Evolutionary conservation across 2,113 vertebrate genomes (phyloP).

Genomic region (Chunga burmeisteri): DNA sequence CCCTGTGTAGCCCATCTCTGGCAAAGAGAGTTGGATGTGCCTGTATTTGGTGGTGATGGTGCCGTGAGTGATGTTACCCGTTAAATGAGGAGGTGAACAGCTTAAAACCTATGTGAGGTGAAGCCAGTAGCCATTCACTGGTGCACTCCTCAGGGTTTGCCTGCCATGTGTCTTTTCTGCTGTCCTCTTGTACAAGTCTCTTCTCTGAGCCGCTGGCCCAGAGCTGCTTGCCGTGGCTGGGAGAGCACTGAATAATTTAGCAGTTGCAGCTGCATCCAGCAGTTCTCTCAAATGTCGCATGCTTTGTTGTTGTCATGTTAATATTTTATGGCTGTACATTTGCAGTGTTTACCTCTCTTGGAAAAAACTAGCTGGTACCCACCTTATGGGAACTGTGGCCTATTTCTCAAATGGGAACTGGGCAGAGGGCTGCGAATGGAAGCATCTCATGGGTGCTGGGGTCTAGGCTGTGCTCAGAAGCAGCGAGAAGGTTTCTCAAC

Average conservation of each 20-base stretch:
- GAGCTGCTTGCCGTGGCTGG: neutral
- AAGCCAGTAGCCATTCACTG: neutral
- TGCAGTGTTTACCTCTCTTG: neutral
- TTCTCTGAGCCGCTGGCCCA: neutral
- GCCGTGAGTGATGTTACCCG: neutral
- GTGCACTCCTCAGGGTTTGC: neutral
- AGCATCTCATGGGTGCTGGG: neutral
- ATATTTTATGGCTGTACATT: conserved; percentile 6
- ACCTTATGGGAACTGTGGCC: neutral
- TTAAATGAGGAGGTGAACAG: neutral
- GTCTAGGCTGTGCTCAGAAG: neutral
- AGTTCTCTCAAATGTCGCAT: neutral
- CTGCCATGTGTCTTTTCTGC: neutral
- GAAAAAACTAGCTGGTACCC: neutral
- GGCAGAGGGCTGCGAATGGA: neutral
- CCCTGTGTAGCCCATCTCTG: neutral
- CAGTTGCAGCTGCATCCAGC: conserved; percentile 4
- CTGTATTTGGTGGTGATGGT: neutral
- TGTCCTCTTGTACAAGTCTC: neutral
- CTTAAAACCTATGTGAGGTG: neutral
- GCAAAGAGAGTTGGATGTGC: neutral
- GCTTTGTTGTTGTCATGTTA: neutral
- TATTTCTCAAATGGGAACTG: neutral
- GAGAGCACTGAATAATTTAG: conserved; percentile 51
- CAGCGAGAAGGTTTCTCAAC: neutral